Evolutionary conservation across 2,113 vertebrate species (phyloP), one percentile per base, ranked within the genome.

Genomic region (Formicarius rufipectus): DNA sequence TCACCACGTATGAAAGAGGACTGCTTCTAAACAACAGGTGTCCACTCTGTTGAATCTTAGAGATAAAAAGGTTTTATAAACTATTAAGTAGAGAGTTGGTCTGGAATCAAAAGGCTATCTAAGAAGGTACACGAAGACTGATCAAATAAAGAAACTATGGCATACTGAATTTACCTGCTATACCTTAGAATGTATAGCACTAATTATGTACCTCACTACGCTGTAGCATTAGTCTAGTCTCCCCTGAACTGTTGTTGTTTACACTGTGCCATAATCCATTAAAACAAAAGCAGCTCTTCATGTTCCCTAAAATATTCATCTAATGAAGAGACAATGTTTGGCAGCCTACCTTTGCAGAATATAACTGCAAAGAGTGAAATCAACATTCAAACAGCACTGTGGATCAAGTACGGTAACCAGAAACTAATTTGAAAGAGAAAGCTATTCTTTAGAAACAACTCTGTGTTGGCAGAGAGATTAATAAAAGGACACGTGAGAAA

Each of bases 61-160:
- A 96, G 52, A 81, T 90, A 96, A 94, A 97, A 84, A 14, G 91
- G 73, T 90, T 97, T 96, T 95, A 95, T 91, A 90, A 30, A 35
- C 56, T 79, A 72, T 82, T 67, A 45, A 60, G 45, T n/a, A 13
- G 47, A 75, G 28, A 68, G 33, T 53, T 53, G 16, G 24, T 75
- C 53, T 40, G 44, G 67, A 82, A 82, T 68, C 69, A 75, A 42
- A 42, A 14, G 42, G 14, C 27, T 37, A 11, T n/a, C 12, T 66
- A 44, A 50, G 52, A 52, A 81, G 44, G 39, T 21, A 30, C 3
- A 11, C 24, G n/a, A 52, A 82, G 39, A 53, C 28, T 33, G 45
- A 58, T 67, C 45, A 75, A 55, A 79, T 72, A 49, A 67, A 67
- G 28, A 45, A 33, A 75, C 23, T 50, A 39, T 23, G 59, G 53